Evolutionary conservation across 1,140 invertebrate species (phyloP), one percentile per base, ranked within the genome.

Genomic region (Scaptomyza graminum): DNA sequence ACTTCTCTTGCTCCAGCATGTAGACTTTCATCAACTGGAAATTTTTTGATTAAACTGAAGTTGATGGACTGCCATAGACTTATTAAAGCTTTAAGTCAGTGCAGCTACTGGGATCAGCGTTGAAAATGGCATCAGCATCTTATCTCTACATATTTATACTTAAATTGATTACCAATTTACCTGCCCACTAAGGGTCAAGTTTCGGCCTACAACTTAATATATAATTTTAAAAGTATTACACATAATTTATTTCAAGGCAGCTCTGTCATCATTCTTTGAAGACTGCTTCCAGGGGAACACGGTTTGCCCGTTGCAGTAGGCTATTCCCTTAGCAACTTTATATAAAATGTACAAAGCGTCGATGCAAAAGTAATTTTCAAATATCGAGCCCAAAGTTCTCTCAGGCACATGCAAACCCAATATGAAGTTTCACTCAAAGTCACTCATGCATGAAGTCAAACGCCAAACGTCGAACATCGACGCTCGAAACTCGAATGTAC

Each of bases 331-430:
- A 66, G 60, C 71, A 84, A 84, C 69, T 85, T 85, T 61, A 87
- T 85, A 78, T 87, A 87, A 85, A 85, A 85, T 87, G 70, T 87
- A 87, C 81, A 85, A 85, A 85, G 81, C 74, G 51, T 71, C 71
- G 62, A 71, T 57, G 50, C 65, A 74, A 74, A 75, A 66, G 72
- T 71, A 75, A 71, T 71, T 71, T 75, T 50, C 60, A 43, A 43
- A 52, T 39, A 22, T 25, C 51, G 18, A 9, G 12, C 39, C 43
- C 8, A 11, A 47, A 47, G 50, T 22, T 2, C 18, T 37, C 57
- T 49, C n/a, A 66, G 69, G 46, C 57, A 49, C 52, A 22, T 22
- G 18, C 18, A 22, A 22, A 22, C 18, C 18, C 18, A 22, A 70
- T 65, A 72, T 62, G 68, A 84, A 79, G 64, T 84, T 85, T 74